Base-by-base conservation (phyloP, 1,140 invertebrate genomes). In the Bombus difficillimus region DNA sequence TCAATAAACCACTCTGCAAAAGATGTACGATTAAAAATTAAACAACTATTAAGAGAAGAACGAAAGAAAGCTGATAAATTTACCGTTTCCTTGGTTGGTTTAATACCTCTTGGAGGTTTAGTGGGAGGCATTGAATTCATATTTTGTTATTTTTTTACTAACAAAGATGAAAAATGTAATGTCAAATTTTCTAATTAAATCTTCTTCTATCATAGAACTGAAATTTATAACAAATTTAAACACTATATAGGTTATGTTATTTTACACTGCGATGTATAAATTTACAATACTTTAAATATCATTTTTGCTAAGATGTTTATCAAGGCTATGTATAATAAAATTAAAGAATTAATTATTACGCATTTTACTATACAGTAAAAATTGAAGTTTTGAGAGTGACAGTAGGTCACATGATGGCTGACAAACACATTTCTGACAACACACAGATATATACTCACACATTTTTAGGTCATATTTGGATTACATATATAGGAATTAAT, bases 1-100 rank as follows among this genome's bases (percentile, higher is more conserved):
- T 99, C 87, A 99, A 96, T 87, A 99, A 96, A 77, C 98, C 98
- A 95, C 97, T 98, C 98, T 98, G 94, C 81, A 95, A 95, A 96
- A 77, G 72, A 73, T 3, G 59, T 47, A 34, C 37, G 2, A 75
- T 84, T 66, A 53, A 43, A 91, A 94, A 22, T 71, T 39, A 69
- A 3, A 62, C 3, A 59, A 83, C 62, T n/a, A 81, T 68, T 2
- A 64, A 78, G 76, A n/a, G 71, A 39, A 34, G 25, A 68, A 82
- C 64, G 76, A 69, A 53, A 72, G 12, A 85, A 85, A 25, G 3
- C 32, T 9, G 2, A 39, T 2, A 74, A 76, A 93, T 93, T 96
- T 96, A 97, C 97, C 91, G 97, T 97, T 96, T 98, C 97, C 95
- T 97, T 98, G 34, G 97, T 96, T 91, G 97, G 96, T 96, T 98